These are phyloP conservation scores for Lochmaea crataegi DNA, from an alignment of 2,888 invertebrate species.

Conservation along the genomic window DNA sequence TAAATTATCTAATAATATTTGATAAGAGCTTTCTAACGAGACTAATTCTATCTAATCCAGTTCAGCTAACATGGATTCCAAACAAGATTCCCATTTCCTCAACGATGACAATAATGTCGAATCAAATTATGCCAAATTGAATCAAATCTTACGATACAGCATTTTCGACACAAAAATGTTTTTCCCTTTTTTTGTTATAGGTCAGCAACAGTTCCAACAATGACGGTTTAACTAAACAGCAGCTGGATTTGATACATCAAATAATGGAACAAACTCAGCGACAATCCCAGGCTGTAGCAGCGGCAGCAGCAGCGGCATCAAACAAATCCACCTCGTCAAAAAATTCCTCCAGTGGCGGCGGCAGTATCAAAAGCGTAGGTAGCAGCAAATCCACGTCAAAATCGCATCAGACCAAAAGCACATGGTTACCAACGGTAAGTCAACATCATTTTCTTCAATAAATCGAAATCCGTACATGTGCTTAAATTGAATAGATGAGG, in stretches of 20 bases:
- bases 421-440: conserved; percentile 43
- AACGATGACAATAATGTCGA: background rate
- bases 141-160: background rate
- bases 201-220: conserved; percentile 68
- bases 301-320: conserved; percentile 32
- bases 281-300: conserved; percentile 67
- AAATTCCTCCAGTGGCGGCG: conserved; percentile 46
- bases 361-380: conserved; percentile 39
- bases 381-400: conserved; percentile 41
- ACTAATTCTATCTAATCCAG: background rate
- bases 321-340: conserved; percentile 58
- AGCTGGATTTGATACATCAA: conserved; percentile 80
- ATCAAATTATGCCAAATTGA: background rate
- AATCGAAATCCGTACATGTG: too few relatives aligned
- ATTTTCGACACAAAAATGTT: background rate
- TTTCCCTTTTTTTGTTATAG: conserved; percentile 53
- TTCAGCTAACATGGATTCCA: background rate
- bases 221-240: conserved; percentile 78
- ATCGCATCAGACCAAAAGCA: conserved; percentile 36
- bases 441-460: background rate
- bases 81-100: background rate
- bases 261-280: conserved; percentile 80
- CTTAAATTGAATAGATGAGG: too few relatives aligned
- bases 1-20: background rate
- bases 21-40: background rate